Evolutionary conservation across 2,888 invertebrate genomes (phyloP), one percentile per base, ranked within the genome.

Genomic region (Agonopterix alstromeriana): DNA sequence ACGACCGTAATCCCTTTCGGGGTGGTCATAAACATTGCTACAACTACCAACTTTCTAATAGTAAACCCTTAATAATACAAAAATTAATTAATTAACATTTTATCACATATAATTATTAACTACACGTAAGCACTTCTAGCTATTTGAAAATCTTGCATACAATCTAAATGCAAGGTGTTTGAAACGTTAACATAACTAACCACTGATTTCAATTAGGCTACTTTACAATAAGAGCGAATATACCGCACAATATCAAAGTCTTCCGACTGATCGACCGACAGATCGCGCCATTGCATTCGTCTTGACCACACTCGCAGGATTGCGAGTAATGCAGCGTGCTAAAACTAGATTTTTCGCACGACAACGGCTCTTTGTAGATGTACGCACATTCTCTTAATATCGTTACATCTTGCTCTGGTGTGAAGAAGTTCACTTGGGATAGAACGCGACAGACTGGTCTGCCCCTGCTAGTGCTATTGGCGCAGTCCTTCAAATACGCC

Each of bases 341-440:
- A 56, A 78, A 82, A 49, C 73, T 75, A 0, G 85, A 85, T 42
- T 61, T 63, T 7, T 53, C 53, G 51, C 86, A 86, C 10, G 53
- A 55, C 1, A 80, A 41, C 0, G 76, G 74, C 11, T 61, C 53
- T 2, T 57, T 55, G 57, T 84, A 78, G 1, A 71, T 46, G 47
- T 80, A 80, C 1, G 85, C 85, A 57, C 87, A 87, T 56, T 86
- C 85, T 38, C 87, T 63, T 27, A 85, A 36, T 2, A 85, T 53
- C 1, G 62, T 58, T 2, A 77, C 59, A 10, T 84, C 80, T 54
- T 75, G 74, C 0, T 61, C 60, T 0, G 61, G 50, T 2, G 73
- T 74, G 53, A 86, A 85, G 43, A 76, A 74, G 49, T 82, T 77
- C 10, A 80, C 61, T 57, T 87, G 85, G 1, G 73, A 74, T 45